Conservation (phyloP, 2,797 vertebrate species). For the Bovichtus diacanthus region DNA sequence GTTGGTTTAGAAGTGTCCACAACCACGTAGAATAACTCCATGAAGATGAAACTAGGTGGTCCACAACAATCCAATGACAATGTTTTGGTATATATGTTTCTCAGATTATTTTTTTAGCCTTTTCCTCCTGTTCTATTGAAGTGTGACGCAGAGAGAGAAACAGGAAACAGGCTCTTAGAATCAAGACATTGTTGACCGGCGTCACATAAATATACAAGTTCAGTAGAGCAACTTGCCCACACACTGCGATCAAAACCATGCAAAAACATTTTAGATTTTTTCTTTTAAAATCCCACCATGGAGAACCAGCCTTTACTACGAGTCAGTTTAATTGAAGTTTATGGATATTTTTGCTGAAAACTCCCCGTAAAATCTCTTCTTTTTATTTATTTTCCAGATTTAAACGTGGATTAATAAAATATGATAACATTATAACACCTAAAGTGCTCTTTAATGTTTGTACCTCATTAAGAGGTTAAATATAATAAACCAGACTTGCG, state of each 20-base stretch:
- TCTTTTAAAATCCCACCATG: neutral
- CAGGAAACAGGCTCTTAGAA: neutral
- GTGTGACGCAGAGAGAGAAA: neutral
- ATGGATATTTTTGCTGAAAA: neutral
- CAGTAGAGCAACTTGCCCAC: neutral
- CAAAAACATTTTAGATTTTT: neutral
- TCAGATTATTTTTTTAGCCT: neutral
- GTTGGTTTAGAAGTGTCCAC: neutral
- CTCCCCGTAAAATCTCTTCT: no score
- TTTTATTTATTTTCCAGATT: no score
- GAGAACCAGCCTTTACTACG: neutral
- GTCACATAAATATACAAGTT: slow-evolving; percentile 2
- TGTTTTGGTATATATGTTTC: neutral
- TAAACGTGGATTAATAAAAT: no score
- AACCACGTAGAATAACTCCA: no score
- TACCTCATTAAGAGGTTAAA: no score
- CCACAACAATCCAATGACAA: neutral
- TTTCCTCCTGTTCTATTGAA: no score
- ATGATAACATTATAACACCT: no score
- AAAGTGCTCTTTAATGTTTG: no score
- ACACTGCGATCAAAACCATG: no score
- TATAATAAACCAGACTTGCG: neutral
- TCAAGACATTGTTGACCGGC: neutral
- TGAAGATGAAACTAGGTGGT: slow-evolving; percentile 15
- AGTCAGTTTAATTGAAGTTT: neutral